Percentiles rank a stretch among this genome's conserved stretches.
These are phyloP conservation scores for Julus scandinavius DNA, from an alignment of 2,888 invertebrate species.

Conservation along the genomic window DNA sequence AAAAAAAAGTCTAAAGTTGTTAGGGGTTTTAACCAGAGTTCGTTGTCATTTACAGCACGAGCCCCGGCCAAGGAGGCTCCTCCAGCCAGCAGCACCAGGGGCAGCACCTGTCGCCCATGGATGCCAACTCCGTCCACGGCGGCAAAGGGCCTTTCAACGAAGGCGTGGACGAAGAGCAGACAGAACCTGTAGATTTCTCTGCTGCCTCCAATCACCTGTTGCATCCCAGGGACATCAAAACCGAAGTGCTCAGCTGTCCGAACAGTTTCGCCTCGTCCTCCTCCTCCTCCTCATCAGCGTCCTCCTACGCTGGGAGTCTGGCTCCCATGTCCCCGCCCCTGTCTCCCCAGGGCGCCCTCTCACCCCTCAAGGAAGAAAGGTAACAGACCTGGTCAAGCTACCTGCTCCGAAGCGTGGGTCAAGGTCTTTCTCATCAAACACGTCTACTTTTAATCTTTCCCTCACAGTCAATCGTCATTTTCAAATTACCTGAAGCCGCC, in stretches of 20 bases:
- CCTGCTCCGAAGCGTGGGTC: background rate
- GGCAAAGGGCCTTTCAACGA: slow-evolving; percentile 49
- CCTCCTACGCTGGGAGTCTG: slow-evolving; percentile 55
- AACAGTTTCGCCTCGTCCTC: slow-evolving; percentile 54
- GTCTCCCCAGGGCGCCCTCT: slow-evolving; percentile 54
- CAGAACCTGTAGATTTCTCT: slow-evolving; percentile 78
- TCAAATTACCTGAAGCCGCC: slow-evolving; percentile 56
- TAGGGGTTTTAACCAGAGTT: background rate
- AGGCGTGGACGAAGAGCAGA: slow-evolving; percentile 70
- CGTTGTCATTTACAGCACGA: slow-evolving; percentile 51
- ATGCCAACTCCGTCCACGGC: slow-evolving; percentile 50
- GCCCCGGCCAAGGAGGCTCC: slow-evolving; percentile 12
- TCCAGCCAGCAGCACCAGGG: slow-evolving; percentile 39
- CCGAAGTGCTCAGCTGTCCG: slow-evolving; percentile 47
- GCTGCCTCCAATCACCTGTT: slow-evolving; percentile 62
- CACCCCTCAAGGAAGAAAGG: slow-evolving; percentile 55
- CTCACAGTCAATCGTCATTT: slow-evolving; percentile 41
- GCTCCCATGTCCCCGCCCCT: slow-evolving; percentile 57
- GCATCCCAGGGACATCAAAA: slow-evolving; percentile 57
- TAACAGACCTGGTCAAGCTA: background rate
- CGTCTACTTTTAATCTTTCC: background rate
- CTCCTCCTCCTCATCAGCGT: slow-evolving; percentile 54
- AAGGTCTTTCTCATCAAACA: slow-evolving; percentile 7
- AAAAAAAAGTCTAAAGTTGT: background rate
- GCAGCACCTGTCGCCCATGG: slow-evolving; percentile 33